These are phyloP conservation scores for Phalloptychus januarius DNA, from an alignment of 2,797 vertebrate species.

Conservation along the genomic window DNA sequence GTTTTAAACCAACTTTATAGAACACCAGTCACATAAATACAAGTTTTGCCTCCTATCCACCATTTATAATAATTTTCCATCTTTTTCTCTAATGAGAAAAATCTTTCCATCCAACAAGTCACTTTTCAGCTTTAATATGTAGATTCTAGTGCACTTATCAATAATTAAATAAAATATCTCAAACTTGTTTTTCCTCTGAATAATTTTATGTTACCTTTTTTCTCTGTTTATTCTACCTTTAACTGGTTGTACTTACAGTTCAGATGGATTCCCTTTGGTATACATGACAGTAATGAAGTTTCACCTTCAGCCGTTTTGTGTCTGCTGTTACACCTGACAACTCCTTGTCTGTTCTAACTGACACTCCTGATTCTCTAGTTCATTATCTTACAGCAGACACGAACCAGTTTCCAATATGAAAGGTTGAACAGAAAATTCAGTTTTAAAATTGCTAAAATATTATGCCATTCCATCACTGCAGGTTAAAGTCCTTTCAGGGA, in stretches of 20 bases:
- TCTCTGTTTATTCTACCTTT: constrained; percentile 6
- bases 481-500: not conserved
- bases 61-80: constrained; percentile 29
- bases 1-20: constrained; percentile 32
- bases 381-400: constrained; percentile 18
- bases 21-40: constrained; percentile 32
- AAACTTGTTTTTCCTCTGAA: not conserved
- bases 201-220: not conserved
- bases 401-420: not conserved
- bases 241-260: constrained; percentile 41
- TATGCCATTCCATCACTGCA: not conserved
- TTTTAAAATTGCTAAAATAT: not conserved
- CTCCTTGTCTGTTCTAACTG: constrained; percentile 31
- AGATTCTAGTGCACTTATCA: constrained; percentile 9
- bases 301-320: constrained; percentile 28
- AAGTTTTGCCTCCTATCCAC: constrained; percentile 27
- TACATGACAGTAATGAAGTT: constrained; percentile 36
- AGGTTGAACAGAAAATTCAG: not conserved
- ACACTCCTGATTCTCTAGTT: constrained; percentile 42
- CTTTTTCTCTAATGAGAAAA: constrained; percentile 27
- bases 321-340: constrained; percentile 43
- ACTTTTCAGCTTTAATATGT: constrained; percentile 1
- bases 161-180: not conserved
- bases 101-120: constrained; percentile 35
- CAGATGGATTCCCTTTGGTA: constrained; percentile 26